Percentiles rank a stretch among this genome's conserved stretches.
phyloP scores from a whole-genome alignment of 2,113 vertebrate genomes.

The Hystrix cristata region DNA sequence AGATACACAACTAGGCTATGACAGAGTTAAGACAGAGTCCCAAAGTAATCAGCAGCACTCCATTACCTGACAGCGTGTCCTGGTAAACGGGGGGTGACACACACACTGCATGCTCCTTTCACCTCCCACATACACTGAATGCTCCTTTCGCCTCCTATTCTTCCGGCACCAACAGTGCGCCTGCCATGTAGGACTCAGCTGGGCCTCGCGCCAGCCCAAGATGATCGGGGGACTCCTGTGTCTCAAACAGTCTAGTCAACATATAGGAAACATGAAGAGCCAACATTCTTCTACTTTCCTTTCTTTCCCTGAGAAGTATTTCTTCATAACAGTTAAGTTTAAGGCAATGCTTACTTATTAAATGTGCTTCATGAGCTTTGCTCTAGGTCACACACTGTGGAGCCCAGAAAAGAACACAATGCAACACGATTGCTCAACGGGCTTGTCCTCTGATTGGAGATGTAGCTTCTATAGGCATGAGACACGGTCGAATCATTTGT shows the following conservation, averaged over 20 bases:
- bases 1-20: not conserved
- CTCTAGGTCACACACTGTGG: not conserved
- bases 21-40: not conserved
- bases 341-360: not conserved
- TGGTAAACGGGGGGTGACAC: not conserved
- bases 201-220: not conserved
- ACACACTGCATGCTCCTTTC: not conserved
- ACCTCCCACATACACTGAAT: not conserved
- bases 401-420: not conserved
- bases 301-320: not conserved
- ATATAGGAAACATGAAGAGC: not conserved
- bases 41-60: not conserved
- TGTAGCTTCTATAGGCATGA: no score
- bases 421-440: not conserved
- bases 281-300: constrained; percentile 1
- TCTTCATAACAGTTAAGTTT: not conserved
- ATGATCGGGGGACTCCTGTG: not conserved
- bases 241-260: not conserved
- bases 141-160: not conserved
- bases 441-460: not conserved
- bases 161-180: not conserved
- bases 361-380: not conserved
- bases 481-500: not conserved
- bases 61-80: not conserved
- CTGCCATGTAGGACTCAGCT: not conserved